These are phyloP conservation scores for Dasysyrphus tricinctus DNA, from an alignment of 2,888 invertebrate species.

Conservation along the genomic window DNA sequence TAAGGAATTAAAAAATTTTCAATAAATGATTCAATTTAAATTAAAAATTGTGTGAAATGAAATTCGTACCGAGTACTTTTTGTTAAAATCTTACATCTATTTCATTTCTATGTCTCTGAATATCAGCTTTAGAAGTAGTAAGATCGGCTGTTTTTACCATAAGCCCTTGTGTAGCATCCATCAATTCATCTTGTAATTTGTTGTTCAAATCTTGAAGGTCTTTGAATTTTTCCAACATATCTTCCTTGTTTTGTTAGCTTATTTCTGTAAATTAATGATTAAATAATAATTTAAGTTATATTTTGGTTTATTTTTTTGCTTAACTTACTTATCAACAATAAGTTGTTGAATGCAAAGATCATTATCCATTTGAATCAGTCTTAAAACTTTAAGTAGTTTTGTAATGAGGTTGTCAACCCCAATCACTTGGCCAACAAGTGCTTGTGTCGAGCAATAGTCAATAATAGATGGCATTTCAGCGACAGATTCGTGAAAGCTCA, in stretches of 20 bases:
- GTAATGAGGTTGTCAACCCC: slow-evolving; percentile 90
- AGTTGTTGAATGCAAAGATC: slow-evolving; percentile 87
- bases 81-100: slow-evolving; percentile 86
- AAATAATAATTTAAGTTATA: background rate
- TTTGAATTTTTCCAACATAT: slow-evolving; percentile 84
- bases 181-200: slow-evolving; percentile 85
- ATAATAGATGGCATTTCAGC: slow-evolving; percentile 83
- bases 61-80: slow-evolving; percentile 9
- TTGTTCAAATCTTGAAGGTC: slow-evolving; percentile 85
- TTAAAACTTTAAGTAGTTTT: slow-evolving; percentile 88
- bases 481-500: slow-evolving; percentile 84
- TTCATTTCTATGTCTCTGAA: slow-evolving; percentile 85
- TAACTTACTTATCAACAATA: slow-evolving; percentile 86
- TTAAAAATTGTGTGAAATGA: slow-evolving; percentile 15
- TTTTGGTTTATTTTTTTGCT: background rate
- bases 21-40: background rate
- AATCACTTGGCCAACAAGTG: slow-evolving; percentile 89
- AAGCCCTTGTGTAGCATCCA: slow-evolving; percentile 85
- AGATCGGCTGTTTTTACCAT: slow-evolving; percentile 85
- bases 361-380: slow-evolving; percentile 89
- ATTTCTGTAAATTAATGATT: slow-evolving; percentile 78
- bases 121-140: slow-evolving; percentile 84
- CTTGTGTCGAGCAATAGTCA: slow-evolving; percentile 85
- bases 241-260: slow-evolving; percentile 83
- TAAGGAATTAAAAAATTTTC: background rate